A percentile compares a stretch with the other conserved stretches of the same genome.
Conservation (phyloP, 2,888 invertebrate genomes). For the Phasia obesa region DNA sequence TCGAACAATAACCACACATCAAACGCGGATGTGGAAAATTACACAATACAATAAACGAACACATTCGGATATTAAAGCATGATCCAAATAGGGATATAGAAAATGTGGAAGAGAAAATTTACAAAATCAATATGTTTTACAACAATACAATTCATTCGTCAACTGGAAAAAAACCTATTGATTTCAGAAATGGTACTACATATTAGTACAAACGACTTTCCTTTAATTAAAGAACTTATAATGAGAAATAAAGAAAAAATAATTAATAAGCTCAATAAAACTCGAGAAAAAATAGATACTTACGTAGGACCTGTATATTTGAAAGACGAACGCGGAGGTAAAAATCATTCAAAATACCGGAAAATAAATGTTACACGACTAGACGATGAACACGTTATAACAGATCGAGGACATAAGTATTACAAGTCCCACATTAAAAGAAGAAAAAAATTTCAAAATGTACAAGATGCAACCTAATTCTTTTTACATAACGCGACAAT, state of each 20-base stretch:
- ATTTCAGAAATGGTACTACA: neutral
- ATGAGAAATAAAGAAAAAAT: too few species aligned
- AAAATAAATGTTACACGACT: constrained; percentile 7
- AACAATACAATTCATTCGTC: constrained; percentile 65
- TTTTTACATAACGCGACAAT: too few species aligned
- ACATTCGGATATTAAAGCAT: too few species aligned
- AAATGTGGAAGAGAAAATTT: constrained; percentile 61
- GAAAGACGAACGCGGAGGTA: constrained; percentile 37
- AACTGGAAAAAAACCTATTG: constrained; percentile 24
- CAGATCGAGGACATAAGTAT: constrained; percentile 43
- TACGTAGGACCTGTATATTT: constrained; percentile 9
- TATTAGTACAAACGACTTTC: too few species aligned
- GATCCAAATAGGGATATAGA: too few species aligned
- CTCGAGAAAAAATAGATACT: neutral
- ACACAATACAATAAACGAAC: too few species aligned
- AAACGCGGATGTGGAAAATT: too few species aligned
- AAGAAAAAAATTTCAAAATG: constrained; percentile 11
- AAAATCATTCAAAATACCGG: constrained; percentile 42
- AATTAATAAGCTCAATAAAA: too few species aligned
- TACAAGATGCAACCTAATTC: too few species aligned
- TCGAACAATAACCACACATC: too few species aligned
- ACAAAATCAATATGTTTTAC: constrained; percentile 61
- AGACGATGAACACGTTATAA: constrained; percentile 22
- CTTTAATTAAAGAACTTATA: too few species aligned
- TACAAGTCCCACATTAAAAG: constrained; percentile 41